These are phyloP conservation scores for Aulostomus chinensis DNA, from an alignment of 2,797 vertebrate genomes.

Conservation along the genomic window DNA sequence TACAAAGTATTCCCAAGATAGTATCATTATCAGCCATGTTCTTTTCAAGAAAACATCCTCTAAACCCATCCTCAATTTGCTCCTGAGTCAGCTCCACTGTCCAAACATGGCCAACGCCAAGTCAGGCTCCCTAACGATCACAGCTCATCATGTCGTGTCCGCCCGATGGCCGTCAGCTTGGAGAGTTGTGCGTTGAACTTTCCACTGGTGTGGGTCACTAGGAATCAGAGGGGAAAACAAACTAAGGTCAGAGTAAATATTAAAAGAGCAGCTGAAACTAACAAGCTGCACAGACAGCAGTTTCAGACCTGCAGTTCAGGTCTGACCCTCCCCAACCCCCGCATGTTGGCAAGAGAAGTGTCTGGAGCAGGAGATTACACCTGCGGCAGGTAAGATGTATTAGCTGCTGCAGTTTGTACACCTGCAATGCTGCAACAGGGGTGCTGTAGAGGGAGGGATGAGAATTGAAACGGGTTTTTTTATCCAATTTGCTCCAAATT, in stretches of 20 bases:
- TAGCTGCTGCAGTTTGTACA: too few relatives aligned
- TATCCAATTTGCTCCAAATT: too few relatives aligned
- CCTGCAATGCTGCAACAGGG: too few relatives aligned
- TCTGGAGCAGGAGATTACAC: too few relatives aligned
- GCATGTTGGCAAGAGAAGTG: constrained; percentile 6
- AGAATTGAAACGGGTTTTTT: too few relatives aligned
- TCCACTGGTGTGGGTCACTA: constrained; percentile 90
- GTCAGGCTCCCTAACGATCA: constrained; percentile 66
- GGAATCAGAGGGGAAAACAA: constrained; percentile 32
- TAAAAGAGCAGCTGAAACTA: constrained; percentile 1
- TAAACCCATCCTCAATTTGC: constrained; percentile 35
- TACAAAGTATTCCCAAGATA: constrained; percentile 7
- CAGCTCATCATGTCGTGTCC: constrained; percentile 83
- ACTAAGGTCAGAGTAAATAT: constrained; percentile 6
- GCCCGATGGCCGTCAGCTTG: constrained; percentile 87
- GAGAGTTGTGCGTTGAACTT: constrained; percentile 91
- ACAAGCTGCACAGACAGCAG: constrained; percentile 30
- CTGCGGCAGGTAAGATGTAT: too few relatives aligned
- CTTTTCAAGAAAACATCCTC: constrained; percentile 7
- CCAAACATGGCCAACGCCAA: constrained; percentile 6
- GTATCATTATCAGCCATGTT: constrained; percentile 27
- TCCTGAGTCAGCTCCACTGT: constrained; percentile 26
- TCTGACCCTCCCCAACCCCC: constrained; percentile 6
- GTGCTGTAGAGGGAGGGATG: too few relatives aligned
- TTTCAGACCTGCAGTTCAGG: constrained; percentile 14